Conservation (phyloP, 2,113 vertebrate genomes). For the Coreoperca whiteheadi region DNA sequence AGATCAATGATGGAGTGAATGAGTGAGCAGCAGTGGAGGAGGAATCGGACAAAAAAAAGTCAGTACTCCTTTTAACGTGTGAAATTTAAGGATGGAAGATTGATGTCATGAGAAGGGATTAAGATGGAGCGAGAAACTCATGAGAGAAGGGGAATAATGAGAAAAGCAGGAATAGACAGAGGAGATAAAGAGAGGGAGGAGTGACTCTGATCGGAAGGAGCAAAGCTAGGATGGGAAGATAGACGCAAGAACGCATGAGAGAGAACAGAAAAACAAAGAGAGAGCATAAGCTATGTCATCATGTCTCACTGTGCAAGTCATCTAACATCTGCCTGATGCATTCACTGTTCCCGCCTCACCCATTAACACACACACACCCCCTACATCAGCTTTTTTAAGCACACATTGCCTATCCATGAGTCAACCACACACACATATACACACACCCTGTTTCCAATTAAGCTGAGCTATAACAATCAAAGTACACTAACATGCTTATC, state of each 20-base stretch:
- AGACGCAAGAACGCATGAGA: neutral
- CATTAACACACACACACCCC: conserved; percentile 3
- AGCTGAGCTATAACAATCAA: conserved; percentile 20
- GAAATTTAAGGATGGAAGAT: neutral
- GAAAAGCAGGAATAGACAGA: conserved; percentile 35
- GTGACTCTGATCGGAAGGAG: conserved; percentile 28
- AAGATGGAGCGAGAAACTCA: conserved; percentile 31
- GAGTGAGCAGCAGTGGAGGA: conserved; percentile 16
- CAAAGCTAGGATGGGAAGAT: neutral
- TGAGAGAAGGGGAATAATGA: conserved; percentile 39
- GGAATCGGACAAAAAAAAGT: neutral
- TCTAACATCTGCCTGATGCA: conserved; percentile 67
- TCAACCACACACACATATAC: conserved; percentile 17
- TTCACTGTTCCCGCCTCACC: conserved; percentile 60
- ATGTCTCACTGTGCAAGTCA: conserved; percentile 56
- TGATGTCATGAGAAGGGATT: conserved; percentile 36
- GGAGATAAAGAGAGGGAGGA: conserved; percentile 17
- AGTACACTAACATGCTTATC: conserved; percentile 4
- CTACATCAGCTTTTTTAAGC: conserved; percentile 6
- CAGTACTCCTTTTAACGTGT: neutral
- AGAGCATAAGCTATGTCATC: conserved; percentile 36
- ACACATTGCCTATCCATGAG: conserved; percentile 19
- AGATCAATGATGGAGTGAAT: conserved; percentile 29
- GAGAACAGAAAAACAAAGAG: conserved; percentile 25
- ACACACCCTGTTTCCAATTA: conserved; percentile 32